phyloP scores from a whole-genome alignment of 2,888 invertebrate species.

The Yponomeuta plumbellus region DNA sequence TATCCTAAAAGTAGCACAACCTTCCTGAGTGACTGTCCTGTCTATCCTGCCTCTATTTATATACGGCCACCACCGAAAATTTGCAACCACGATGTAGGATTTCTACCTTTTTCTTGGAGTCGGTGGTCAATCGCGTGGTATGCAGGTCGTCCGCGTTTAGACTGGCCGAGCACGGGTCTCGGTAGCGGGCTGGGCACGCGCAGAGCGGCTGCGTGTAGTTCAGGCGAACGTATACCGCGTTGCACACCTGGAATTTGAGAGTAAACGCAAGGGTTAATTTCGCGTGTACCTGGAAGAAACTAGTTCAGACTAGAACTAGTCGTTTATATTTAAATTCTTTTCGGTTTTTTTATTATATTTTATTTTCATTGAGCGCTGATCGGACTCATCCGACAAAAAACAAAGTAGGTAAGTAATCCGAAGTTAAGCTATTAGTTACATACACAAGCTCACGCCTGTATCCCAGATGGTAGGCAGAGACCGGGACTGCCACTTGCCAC shows the following conservation, averaged over 20 bases:
- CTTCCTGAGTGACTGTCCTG: background rate
- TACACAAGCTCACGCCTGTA: too few species aligned
- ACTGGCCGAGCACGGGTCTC: constrained; percentile 94
- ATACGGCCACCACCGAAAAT: background rate
- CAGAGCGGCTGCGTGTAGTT: constrained; percentile 96
- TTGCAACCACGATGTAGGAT: background rate
- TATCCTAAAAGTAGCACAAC: background rate
- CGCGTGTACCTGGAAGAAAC: too few species aligned
- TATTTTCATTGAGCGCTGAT: too few species aligned
- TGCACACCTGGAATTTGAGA: constrained; percentile 82
- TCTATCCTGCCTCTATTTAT: background rate
- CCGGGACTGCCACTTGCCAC: too few species aligned
- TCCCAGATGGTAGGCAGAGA: too few species aligned
- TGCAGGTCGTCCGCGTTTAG: constrained; percentile 93
- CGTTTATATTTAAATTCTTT: too few species aligned
- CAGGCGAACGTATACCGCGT: constrained; percentile 92
- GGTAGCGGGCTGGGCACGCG: constrained; percentile 91
- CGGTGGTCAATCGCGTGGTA: constrained; percentile 92
- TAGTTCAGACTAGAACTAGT: too few species aligned
- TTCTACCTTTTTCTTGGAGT: constrained; percentile 86
- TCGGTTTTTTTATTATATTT: too few species aligned
- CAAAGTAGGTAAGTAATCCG: too few species aligned
- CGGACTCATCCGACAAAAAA: too few species aligned
- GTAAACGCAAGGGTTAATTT: background rate
- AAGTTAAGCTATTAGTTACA: too few species aligned